A percentile compares a stretch with the other conserved stretches of the same genome.
Conservation (phyloP, 2,888 invertebrate genomes). For the Cerastis leucographa region DNA sequence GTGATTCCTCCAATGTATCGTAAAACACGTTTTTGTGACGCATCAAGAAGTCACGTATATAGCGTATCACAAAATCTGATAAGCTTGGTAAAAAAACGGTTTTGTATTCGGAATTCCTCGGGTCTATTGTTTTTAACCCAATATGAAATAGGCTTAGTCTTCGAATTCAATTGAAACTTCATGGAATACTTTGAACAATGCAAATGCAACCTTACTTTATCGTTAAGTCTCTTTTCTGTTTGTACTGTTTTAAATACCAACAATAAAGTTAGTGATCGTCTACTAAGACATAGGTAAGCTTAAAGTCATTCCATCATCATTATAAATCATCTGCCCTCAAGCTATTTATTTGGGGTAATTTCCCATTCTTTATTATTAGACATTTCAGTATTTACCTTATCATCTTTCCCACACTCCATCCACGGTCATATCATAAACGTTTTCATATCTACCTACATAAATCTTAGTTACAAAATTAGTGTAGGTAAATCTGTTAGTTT, state of each 20-base stretch:
- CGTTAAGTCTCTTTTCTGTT: background rate
- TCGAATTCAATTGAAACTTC: constrained; percentile 11
- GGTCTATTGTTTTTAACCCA: constrained; percentile 25
- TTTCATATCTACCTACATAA: background rate
- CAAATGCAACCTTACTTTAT: background rate
- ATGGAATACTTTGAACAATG: background rate
- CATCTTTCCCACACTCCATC: background rate
- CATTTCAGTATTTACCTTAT: background rate
- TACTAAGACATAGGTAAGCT: background rate
- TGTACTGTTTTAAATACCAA: background rate
- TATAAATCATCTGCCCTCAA: background rate
- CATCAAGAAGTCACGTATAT: constrained; percentile 31
- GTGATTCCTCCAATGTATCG: constrained; percentile 1
- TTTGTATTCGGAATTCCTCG: constrained; percentile 19
- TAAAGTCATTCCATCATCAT: background rate
- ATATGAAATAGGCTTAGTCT: constrained; percentile 1
- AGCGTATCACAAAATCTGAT: constrained; percentile 40
- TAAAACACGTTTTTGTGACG: constrained; percentile 23
- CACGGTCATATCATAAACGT: background rate
- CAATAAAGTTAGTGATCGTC: background rate
- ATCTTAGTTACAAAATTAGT: constrained; percentile 7
- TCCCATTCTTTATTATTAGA: background rate
- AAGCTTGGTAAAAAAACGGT: constrained; percentile 20
- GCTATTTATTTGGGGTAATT: background rate
- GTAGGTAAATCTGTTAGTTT: background rate